phyloP scores from a whole-genome alignment of 53 echinoderm and acorn worm species.

The Antedon mediterranea region DNA sequence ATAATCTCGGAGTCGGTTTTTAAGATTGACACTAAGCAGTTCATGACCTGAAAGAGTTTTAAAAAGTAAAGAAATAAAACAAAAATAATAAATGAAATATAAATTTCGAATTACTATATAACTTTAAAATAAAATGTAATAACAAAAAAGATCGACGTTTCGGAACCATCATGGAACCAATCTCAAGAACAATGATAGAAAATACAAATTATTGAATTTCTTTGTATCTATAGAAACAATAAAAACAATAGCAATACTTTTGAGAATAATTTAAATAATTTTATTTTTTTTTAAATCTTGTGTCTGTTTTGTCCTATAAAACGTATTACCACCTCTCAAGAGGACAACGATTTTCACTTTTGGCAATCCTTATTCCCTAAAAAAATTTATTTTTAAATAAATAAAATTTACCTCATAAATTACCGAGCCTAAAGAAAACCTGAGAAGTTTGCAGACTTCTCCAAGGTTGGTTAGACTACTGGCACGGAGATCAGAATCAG shows the following conservation, averaged over 20 bases:
- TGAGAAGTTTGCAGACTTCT: slow-evolving; percentile 73
- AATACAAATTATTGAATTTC: too few species aligned
- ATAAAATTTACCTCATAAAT: slow-evolving; percentile 58
- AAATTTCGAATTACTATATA: too few species aligned
- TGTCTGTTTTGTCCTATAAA: background rate
- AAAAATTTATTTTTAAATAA: background rate
- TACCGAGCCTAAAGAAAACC: slow-evolving; percentile 50
- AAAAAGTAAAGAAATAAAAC: background rate
- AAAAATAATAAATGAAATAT: background rate
- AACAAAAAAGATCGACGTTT: too few species aligned
- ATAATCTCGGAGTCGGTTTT: slow-evolving; percentile 49
- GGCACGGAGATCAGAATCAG: slow-evolving; percentile 53
- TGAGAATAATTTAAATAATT: too few species aligned
- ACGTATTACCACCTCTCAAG: background rate
- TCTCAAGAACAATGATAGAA: too few species aligned
- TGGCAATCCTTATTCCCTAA: background rate
- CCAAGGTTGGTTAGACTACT: slow-evolving; percentile 79
- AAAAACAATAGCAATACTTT: too few species aligned
- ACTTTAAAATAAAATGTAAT: too few species aligned
- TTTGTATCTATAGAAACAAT: too few species aligned
- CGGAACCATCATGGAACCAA: too few species aligned
- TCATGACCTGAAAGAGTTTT: slow-evolving; percentile 30
- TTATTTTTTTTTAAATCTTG: too few species aligned
- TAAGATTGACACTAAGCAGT: slow-evolving; percentile 47
- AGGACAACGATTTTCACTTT: background rate